Evolutionary conservation across 2,888 invertebrate species (phyloP).

Genomic region (Allygus modestus): DNA sequence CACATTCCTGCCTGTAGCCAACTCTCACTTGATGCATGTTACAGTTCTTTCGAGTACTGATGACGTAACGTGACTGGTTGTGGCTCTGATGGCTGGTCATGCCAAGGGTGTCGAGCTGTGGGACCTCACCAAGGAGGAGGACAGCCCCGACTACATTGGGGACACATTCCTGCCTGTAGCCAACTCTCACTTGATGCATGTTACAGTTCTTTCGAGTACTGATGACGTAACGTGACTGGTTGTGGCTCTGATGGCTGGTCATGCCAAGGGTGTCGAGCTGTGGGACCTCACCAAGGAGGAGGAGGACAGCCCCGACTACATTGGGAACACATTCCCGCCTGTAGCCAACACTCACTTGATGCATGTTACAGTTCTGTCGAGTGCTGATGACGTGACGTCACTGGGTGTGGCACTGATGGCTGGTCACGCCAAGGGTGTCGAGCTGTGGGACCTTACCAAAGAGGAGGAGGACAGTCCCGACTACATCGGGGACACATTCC

Average conservation of each 20-base stretch:
- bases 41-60: slow-evolving; percentile 78
- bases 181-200: too few species aligned
- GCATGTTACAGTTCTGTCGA: slow-evolving; percentile 83
- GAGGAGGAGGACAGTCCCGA: slow-evolving; percentile 68
- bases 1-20: slow-evolving; percentile 88
- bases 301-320: slow-evolving; percentile 67
- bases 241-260: slow-evolving; percentile 94
- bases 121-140: slow-evolving; percentile 76
- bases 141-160: slow-evolving; percentile 72
- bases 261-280: slow-evolving; percentile 84
- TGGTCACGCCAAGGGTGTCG: slow-evolving; percentile 86
- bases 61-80: slow-evolving; percentile 96
- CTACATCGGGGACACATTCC: slow-evolving; percentile 82
- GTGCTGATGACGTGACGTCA: slow-evolving; percentile 87
- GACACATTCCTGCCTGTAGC: slow-evolving; percentile 91
- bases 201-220: slow-evolving; percentile 78
- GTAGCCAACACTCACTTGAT: too few species aligned
- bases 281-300: slow-evolving; percentile 79
- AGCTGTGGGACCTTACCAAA: slow-evolving; percentile 81
- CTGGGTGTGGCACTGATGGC: slow-evolving; percentile 97
- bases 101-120: slow-evolving; percentile 86
- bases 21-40: too few species aligned
- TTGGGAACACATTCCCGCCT: slow-evolving; percentile 87
- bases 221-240: slow-evolving; percentile 94
- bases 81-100: slow-evolving; percentile 93